A percentile compares a stretch with the other conserved stretches of the same genome.
Conservation (phyloP, 2,888 invertebrate species). For the Xanthorhoe spadicearia region DNA sequence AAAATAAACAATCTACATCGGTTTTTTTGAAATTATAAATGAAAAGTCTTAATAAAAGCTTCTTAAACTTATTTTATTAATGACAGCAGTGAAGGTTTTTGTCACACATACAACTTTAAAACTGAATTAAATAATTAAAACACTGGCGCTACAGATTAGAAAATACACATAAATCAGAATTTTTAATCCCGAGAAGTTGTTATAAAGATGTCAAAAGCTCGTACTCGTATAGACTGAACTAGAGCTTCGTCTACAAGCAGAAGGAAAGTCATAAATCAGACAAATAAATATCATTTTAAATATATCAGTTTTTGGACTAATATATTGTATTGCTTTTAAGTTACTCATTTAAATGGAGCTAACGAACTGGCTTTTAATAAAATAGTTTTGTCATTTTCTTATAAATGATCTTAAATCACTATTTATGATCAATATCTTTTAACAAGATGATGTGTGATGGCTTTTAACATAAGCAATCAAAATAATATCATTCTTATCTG, state of each 20-base stretch:
- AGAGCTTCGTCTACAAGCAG: conserved; percentile 11
- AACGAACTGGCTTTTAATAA: conserved; percentile 12
- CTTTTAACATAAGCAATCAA: conserved; percentile 7
- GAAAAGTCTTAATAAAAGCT: too few relatives aligned
- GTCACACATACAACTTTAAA: background rate
- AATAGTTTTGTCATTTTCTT: background rate
- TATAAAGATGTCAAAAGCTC: conserved; percentile 20
- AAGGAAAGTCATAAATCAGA: conserved; percentile 13
- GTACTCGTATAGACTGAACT: conserved; percentile 17
- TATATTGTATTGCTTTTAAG: conserved; percentile 29
- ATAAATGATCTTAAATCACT: background rate
- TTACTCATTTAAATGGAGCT: conserved; percentile 30
- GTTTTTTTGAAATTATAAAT: too few relatives aligned
- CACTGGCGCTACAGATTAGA: background rate
- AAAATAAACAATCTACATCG: too few relatives aligned
- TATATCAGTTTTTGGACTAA: conserved; percentile 12
- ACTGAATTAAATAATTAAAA: background rate
- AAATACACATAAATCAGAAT: conserved; percentile 10
- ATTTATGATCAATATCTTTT: background rate
- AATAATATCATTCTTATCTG: conserved; percentile 9
- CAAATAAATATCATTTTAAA: conserved; percentile 4
- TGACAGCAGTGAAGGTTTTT: background rate
- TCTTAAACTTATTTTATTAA: too few relatives aligned
- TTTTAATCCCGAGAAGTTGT: conserved; percentile 16
- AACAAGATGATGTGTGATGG: conserved; percentile 4